A percentile compares a stretch with the other conserved stretches of the same genome.
Evolutionary conservation across 1,140 invertebrate species (phyloP).

Genomic region (Zaprionus ornatus): DNA sequence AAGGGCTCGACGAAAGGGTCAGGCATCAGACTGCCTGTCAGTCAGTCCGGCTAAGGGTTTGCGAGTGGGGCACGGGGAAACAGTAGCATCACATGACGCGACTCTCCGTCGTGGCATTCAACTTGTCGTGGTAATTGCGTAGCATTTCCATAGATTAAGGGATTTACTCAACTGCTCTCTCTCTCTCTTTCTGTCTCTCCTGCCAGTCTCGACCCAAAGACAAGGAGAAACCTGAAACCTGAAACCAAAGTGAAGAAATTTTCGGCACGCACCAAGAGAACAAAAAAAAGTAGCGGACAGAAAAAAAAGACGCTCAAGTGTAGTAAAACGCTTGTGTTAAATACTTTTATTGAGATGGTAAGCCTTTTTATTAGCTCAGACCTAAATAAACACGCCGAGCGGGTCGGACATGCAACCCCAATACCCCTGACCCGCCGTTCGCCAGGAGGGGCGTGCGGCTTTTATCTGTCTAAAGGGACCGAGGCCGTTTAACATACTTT

Average conservation of each 20-base stretch:
- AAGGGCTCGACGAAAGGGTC: conserved; percentile 61
- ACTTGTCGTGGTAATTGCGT: conserved; percentile 82
- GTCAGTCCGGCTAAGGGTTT: conserved; percentile 6
- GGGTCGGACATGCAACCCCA: conserved; percentile 32
- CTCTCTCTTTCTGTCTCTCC: conserved; percentile 17
- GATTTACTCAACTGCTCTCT: conserved; percentile 64
- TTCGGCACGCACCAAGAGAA: conserved; percentile 30
- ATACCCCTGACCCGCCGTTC: not conserved
- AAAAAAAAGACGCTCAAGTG: conserved; percentile 78
- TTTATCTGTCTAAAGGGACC: conserved; percentile 69
- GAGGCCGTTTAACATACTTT: conserved; percentile 70
- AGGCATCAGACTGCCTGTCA: conserved; percentile 20
- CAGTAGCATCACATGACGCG: conserved; percentile 61
- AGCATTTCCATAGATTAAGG: conserved; percentile 84
- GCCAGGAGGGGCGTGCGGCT: conserved; percentile 28
- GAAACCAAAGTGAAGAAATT: conserved; percentile 52
- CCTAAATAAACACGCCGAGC: conserved; percentile 79
- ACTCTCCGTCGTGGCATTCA: conserved; percentile 38
- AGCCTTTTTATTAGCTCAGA: conserved; percentile 83
- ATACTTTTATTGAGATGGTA: conserved; percentile 84
- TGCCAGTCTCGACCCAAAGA: conserved; percentile 13
- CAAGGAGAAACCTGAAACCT: conserved; percentile 34
- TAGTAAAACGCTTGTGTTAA: conserved; percentile 84
- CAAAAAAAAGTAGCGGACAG: conserved; percentile 19
- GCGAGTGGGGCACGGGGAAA: not conserved